phyloP scores from a whole-genome alignment of 92 coral and sea anemone genomes.

The Meandrina meandrites region DNA sequence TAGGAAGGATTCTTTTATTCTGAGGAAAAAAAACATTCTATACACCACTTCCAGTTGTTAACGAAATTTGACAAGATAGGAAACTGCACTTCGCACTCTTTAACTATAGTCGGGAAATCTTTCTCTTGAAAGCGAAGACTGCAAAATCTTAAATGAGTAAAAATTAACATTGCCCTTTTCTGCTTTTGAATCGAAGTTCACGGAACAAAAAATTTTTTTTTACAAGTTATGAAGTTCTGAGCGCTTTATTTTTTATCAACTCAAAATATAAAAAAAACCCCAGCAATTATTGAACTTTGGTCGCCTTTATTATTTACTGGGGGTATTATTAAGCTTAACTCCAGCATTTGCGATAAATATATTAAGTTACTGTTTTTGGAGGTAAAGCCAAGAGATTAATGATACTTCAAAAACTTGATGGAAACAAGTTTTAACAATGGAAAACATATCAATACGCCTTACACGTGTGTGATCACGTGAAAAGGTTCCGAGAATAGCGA shows the following conservation, averaged over 20 bases:
- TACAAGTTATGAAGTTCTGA: background rate
- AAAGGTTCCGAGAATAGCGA: background rate
- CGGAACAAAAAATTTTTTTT: background rate
- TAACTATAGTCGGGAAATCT: background rate
- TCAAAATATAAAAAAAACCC: background rate
- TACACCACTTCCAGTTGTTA: background rate
- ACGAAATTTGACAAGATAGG: background rate
- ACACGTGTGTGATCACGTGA: background rate
- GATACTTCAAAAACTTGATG: conserved; percentile 1
- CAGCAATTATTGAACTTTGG: no score
- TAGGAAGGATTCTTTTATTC: background rate
- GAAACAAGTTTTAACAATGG: conserved; percentile 16
- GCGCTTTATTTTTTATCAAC: background rate
- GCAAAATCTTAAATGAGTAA: background rate
- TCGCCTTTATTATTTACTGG: background rate
- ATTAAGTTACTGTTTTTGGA: background rate
- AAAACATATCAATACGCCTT: background rate
- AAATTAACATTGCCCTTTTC: background rate
- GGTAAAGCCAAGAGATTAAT: background rate
- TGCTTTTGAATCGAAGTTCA: background rate
- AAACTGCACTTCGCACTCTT: background rate
- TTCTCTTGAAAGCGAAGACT: background rate
- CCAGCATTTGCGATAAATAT: background rate
- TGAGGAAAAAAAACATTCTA: background rate
- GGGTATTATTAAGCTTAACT: background rate